Evolutionary conservation across 1,140 invertebrate genomes (phyloP).

Genomic region (Scaptomyza hsui): DNA sequence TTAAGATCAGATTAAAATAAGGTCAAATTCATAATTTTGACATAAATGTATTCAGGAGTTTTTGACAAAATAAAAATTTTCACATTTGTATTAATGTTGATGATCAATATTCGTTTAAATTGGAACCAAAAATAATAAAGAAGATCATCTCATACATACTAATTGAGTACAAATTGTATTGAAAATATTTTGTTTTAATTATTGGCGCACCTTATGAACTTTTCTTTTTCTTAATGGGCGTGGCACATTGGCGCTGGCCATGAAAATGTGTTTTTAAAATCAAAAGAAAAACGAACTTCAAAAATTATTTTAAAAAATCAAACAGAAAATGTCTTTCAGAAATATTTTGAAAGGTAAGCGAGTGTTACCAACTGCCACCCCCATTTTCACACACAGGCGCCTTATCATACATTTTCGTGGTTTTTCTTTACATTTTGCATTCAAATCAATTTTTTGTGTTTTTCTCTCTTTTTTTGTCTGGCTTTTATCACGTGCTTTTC

Average conservation of each 20-base stretch:
- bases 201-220: not conserved
- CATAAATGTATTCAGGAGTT: conserved; percentile 14
- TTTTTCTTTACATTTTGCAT: conserved; percentile 9
- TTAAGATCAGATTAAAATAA: conserved; percentile 22
- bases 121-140: conserved; percentile 8
- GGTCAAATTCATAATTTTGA: conserved; percentile 32
- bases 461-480: conserved; percentile 15
- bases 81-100: conserved; percentile 15
- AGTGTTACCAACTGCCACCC: conserved; percentile 7
- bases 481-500: conserved; percentile 44
- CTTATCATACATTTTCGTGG: conserved; percentile 13
- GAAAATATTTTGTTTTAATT: not conserved
- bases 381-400: not conserved
- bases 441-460: conserved; percentile 21
- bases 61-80: conserved; percentile 36
- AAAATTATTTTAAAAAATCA: conserved; percentile 29
- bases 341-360: not conserved
- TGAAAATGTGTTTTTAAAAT: conserved; percentile 26
- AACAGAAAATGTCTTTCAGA: conserved; percentile 5
- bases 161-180: conserved; percentile 3
- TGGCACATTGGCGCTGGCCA: conserved; percentile 8
- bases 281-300: conserved; percentile 45
- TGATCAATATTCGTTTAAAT: conserved; percentile 16
- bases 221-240: not conserved
- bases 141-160: conserved; percentile 22